Evolutionary conservation across 2,888 invertebrate species (phyloP), one percentile per base, ranked within the genome.

Genomic region (Petrophora chlorosata): DNA sequence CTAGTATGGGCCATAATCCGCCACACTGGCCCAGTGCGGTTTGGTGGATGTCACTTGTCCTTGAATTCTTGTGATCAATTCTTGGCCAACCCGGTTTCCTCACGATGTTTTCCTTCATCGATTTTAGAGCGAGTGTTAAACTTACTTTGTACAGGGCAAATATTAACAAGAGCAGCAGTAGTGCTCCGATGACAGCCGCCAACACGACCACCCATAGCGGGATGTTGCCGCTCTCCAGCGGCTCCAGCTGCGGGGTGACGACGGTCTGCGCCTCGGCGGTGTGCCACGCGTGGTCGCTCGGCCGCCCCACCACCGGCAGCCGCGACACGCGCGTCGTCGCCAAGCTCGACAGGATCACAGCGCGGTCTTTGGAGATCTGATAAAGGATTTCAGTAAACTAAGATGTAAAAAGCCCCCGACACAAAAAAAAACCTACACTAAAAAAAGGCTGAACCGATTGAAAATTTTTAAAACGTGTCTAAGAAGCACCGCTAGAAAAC

Each of bases 131-230:
- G 7, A 19, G 19, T 2, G 4, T 5, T 25, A 9, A 14, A 45
- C 65, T 88, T 78, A 97, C 97, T 93, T 96, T 97, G 76, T 96
- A 96, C 0, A 98, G 90, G 40, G 95, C 83, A 74, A 94, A 94
- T 61, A 97, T 93, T 32, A 97, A 91, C 51, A 97, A 83, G 53
- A 97, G 84, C 30, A 97, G 87, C 52, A 97, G 92, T 19, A 96
- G 82, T 0, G 96, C 94, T 3, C 97, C 97, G 2, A 94, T 93
- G 50, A 96, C 93, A 0, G 96, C 96, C 0, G 97, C 95, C 48
- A 97, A 84, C 2, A 97, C 92, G 38, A 97, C 94, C 29, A 96
- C 94, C 97, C 97, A 98, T 39, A 97, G 91, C 0, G 97, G 96
- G 17, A 97, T 93, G 40, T 94, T 75, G 50, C 93, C 94, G 56